Evolutionary conservation across 64 coral and sea anemone species (phyloP).

Genomic region (Porites lutea): DNA sequence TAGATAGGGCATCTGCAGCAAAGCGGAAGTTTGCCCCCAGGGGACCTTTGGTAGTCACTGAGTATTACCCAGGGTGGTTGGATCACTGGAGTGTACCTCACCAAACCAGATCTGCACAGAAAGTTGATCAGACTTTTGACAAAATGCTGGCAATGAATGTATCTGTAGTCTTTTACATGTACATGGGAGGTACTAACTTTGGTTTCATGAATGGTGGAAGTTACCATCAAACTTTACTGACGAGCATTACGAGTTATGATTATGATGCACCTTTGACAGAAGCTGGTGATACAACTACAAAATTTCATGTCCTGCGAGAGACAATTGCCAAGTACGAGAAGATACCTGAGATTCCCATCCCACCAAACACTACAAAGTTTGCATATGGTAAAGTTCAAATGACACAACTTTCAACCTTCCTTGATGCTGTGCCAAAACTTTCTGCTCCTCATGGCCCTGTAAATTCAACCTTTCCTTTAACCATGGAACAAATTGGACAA

Average conservation of each 20-base stretch:
- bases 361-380: slow-evolving; percentile 60
- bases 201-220: slow-evolving; percentile 88
- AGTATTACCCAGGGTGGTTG: slow-evolving; percentile 88
- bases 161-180: slow-evolving; percentile 95
- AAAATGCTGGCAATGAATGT: slow-evolving; percentile 6
- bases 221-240: slow-evolving; percentile 4
- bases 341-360: too few species aligned
- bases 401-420: background rate
- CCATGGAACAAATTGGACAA: too few species aligned
- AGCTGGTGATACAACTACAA: slow-evolving; percentile 79
- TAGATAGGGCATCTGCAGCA: slow-evolving; percentile 49
- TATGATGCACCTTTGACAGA: slow-evolving; percentile 69
- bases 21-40: slow-evolving; percentile 77
- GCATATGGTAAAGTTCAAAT: slow-evolving; percentile 86
- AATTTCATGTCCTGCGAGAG: slow-evolving; percentile 73
- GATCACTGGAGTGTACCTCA: slow-evolving; percentile 81
- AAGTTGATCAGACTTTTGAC: slow-evolving; percentile 74
- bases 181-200: slow-evolving; percentile 92
- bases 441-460: slow-evolving; percentile 7
- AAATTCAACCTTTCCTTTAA: slow-evolving; percentile 46
- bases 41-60: slow-evolving; percentile 84
- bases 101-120: slow-evolving; percentile 37
- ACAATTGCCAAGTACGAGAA: slow-evolving; percentile 55
- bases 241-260: slow-evolving; percentile 49
- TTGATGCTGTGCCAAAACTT: slow-evolving; percentile 30